Percentiles rank a stretch among this genome's conserved stretches.
phyloP scores from a whole-genome alignment of 1,140 invertebrate species.

The Homarus americanus region DNA sequence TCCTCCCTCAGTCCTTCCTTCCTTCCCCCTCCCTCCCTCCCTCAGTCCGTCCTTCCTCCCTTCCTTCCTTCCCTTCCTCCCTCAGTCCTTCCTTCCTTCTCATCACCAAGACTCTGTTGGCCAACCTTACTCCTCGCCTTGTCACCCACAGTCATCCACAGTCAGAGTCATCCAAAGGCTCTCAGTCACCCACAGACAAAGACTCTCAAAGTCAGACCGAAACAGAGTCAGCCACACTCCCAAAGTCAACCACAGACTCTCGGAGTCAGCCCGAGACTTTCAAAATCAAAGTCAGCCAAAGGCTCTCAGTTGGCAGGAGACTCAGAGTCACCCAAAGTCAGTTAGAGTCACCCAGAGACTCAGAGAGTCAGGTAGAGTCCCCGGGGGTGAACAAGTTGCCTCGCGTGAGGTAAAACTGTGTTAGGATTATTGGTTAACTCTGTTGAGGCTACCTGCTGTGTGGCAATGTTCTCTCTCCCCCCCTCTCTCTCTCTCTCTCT shows the following conservation, averaged over 20 bases:
- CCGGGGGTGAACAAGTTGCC: not conserved
- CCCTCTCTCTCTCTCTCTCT: conserved; percentile 6
- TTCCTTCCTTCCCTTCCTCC: not conserved
- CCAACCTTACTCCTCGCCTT: not conserved
- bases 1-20: not conserved
- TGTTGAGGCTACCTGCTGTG: not conserved
- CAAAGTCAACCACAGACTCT: not conserved
- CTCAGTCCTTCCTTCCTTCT: not conserved
- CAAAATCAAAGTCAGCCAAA: no score
- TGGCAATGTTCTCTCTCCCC: not conserved
- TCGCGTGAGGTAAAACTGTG: conserved; percentile 32
- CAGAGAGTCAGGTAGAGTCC: no score
- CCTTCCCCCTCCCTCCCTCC: not conserved
- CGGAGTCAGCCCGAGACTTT: not conserved
- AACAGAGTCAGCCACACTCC: not conserved
- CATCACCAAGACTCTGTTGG: not conserved
- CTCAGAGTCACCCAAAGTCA: no score
- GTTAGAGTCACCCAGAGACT: no score
- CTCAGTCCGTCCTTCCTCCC: not conserved
- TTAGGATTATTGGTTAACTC: conserved; percentile 48
- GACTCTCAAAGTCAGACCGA: no score
- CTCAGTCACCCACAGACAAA: no score
- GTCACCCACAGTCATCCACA: no score
- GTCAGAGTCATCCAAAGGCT: no score
- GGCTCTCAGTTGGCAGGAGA: no score